A percentile compares a stretch with the other conserved stretches of the same genome.
These are phyloP conservation scores for Sialis fuliginosa DNA, from an alignment of 2,888 invertebrate genomes.

Conservation along the genomic window DNA sequence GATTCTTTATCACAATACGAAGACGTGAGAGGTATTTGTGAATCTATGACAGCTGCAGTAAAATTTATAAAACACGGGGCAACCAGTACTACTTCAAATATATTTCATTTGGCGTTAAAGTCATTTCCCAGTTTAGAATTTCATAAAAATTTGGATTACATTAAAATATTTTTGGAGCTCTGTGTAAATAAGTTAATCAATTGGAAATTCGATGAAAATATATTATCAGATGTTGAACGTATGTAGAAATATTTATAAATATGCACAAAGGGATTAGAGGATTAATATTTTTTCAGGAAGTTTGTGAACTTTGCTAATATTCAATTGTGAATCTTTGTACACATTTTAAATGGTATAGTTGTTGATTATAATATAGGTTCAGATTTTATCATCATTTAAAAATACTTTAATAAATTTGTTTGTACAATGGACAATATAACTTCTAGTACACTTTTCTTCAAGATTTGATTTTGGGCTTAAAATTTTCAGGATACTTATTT, in stretches of 20 bases:
- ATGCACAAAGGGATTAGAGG: too few species aligned
- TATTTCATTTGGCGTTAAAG: conserved; percentile 29
- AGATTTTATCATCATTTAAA: too few species aligned
- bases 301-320: too few species aligned
- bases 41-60: conserved; percentile 28
- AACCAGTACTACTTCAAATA: conserved; percentile 17
- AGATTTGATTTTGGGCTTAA: not conserved
- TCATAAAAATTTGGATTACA: conserved; percentile 34
- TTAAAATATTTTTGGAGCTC: conserved; percentile 28
- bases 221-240: conserved; percentile 13
- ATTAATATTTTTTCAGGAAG: too few species aligned
- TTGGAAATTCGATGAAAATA: conserved; percentile 21
- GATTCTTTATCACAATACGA: conserved; percentile 24
- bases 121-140: conserved; percentile 38
- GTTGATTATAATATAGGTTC: too few species aligned
- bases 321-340: too few species aligned
- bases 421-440: too few species aligned
- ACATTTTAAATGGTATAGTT: too few species aligned
- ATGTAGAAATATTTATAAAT: not conserved
- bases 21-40: conserved; percentile 23
- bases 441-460: too few species aligned
- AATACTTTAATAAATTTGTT: too few species aligned
- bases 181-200: conserved; percentile 22
- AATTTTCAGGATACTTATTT: not conserved
- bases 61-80: conserved; percentile 23